Base-by-base conservation (phyloP, 2,888 invertebrate genomes). In the Eumacrocentrus americanus region DNA sequence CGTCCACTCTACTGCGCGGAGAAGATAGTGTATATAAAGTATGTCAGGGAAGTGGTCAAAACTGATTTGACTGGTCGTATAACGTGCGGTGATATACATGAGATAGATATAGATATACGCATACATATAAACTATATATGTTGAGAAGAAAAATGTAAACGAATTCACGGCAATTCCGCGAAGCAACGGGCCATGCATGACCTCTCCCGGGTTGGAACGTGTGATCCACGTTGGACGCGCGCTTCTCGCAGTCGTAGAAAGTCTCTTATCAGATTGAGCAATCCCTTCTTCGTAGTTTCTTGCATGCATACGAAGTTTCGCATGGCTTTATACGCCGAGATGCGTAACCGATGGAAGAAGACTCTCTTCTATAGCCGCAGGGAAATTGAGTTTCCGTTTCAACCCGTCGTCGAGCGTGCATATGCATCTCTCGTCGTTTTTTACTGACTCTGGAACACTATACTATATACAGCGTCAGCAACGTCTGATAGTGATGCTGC, bases 101-200 rank as follows among this genome's bases (percentile, higher is more conserved):
- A 42, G 7, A 42, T 7, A 18, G 9, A 42, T 16, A 42, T 42
- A 42, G 4, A 42, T 16, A 18, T 42, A 42, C 14, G 3, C 5
- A 6, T 9, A 37, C 14, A 12, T 42, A 42, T 42, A 18, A n/a
- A n/a, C n/a, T n/a, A n/a, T n/a, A n/a, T n/a, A n/a, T n/a, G 16
- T 42, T 42, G 42, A n/a, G 11, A 42, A 42, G 12, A 22, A 23
- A 46, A 46, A 46, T 23, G 46, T 46, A 58, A 50, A 58, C 38
- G 42, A 58, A 58, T 58, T 58, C 57, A 58, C 25, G 50, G 35
- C 18, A 42, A 38, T 51, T 57, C 57, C 48, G 40, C 40, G 42
- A 50, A 50, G 50, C 57, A 57, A 38, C 50, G 50, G 38, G 29
- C 47, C 55, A 34, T 42, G 42, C 20, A 46, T 57, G 48, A 57